Base-by-base conservation (phyloP, 2,797 vertebrate genomes). In the Anguilla obscura region DNA sequence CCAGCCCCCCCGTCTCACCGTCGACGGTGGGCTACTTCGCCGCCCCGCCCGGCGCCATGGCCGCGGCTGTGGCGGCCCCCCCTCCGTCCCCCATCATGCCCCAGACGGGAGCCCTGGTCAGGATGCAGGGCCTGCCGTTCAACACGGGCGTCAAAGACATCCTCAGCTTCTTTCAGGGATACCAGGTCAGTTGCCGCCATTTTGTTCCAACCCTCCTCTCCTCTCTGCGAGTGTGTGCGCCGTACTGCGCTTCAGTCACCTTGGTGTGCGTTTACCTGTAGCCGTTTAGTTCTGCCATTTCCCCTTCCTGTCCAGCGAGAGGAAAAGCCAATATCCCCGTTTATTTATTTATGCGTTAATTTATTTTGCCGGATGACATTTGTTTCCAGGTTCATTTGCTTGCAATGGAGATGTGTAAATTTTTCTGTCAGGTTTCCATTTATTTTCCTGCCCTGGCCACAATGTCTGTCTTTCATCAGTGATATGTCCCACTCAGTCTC, bases 1-100 rank as follows among this genome's bases (percentile, higher is more conserved):
- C 86, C 87, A 99, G 98, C 90, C 98, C 98, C 90, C 98, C 98
- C n/a, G 98, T 98, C 21, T 99, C 98, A 30, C 98, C 98, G 12
- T 98, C 96, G 76, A 96, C 97, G 0, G 87, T 99, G 90, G 97
- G 97, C 88, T 99, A 97, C 94, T 96, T 97, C 90, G 94, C 98
- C 45, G 96, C 97, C 88, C 96, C 96, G 0, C 95, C 97, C 0
- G 97, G 97, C 87, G 94, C 97, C 7, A 95, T 97, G 50, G 91
- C 95, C 91, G 96, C 93, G 33, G 93, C 94, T 92, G 90, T 0
- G 94, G 93, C 82, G 86, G 94, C 94, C 82, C 96, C 96, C 80
- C 93, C 97, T 0, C 92, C 96, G 88, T 93, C 97, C 88, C 92
- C 97, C 0, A 91, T 97, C 88, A 93, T 99, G 89, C 94, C 97